Conservation (phyloP, 2,888 invertebrate genomes). For the Tortrix viridana region DNA sequence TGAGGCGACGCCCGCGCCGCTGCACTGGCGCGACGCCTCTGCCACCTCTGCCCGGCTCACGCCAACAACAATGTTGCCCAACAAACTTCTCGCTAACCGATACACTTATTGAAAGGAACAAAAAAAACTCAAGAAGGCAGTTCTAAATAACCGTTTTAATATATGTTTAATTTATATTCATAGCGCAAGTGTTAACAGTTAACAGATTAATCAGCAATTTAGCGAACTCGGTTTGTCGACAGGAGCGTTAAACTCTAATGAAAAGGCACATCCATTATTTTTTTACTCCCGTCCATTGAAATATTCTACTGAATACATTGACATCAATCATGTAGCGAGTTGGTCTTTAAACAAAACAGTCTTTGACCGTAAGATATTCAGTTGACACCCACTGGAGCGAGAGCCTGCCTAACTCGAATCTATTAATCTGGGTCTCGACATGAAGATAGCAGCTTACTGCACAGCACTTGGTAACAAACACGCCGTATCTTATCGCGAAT, state of each 20-base stretch:
- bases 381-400: conserved; percentile 39
- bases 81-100: background rate
- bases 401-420: conserved; percentile 37
- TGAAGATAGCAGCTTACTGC: conserved; percentile 9
- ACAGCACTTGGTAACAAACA: conserved; percentile 41
- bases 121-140: background rate
- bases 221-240: conserved; percentile 16
- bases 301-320: conserved; percentile 20
- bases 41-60: conserved; percentile 14
- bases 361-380: conserved; percentile 20
- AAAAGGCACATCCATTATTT: conserved; percentile 26
- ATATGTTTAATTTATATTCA: background rate
- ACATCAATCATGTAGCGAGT: conserved; percentile 21
- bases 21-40: conserved; percentile 52
- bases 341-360: conserved; percentile 23
- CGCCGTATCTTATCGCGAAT: conserved; percentile 44
- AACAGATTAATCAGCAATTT: conserved; percentile 21
- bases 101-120: too few relatives aligned
- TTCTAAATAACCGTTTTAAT: background rate
- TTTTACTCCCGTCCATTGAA: conserved; percentile 26
- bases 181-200: conserved; percentile 9
- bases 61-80: conserved; percentile 9
- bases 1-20: conserved; percentile 61
- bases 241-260: conserved; percentile 23
- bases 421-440: conserved; percentile 16